Conservation (phyloP, 2,888 invertebrate genomes). For the Pseudococcus jackbeardsleyi region DNA sequence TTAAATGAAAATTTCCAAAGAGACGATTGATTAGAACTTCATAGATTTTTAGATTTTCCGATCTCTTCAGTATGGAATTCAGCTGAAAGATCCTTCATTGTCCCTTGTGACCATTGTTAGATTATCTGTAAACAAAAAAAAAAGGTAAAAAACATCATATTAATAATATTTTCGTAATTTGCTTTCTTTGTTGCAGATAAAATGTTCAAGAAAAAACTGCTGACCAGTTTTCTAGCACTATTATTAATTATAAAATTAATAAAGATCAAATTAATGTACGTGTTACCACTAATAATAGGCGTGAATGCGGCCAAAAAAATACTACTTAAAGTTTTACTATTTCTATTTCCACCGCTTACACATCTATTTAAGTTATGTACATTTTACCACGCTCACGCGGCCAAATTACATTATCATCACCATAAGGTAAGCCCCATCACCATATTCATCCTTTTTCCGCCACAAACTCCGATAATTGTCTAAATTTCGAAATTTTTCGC, state of each 20-base stretch:
- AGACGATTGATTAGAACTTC: no score
- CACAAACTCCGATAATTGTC: background rate
- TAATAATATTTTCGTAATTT: constrained; percentile 54
- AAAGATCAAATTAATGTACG: constrained; percentile 84
- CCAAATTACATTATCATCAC: constrained; percentile 86
- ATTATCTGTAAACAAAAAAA: no score
- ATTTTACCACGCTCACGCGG: constrained; percentile 82
- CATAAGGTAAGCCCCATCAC: constrained; percentile 72
- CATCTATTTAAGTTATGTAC: constrained; percentile 89
- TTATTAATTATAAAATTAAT: constrained; percentile 84
- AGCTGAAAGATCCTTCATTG: no score
- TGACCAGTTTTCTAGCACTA: constrained; percentile 82
- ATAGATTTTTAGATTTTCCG: no score
- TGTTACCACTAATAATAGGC: constrained; percentile 83
- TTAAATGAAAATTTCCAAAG: no score
- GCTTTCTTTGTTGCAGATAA: constrained; percentile 76
- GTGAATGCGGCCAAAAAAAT: constrained; percentile 87
- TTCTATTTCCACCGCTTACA: constrained; percentile 85
- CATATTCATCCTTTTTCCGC: background rate
- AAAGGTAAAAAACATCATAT: background rate
- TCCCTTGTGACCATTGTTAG: no score
- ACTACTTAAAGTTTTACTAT: constrained; percentile 83
- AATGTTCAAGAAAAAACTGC: constrained; percentile 80
- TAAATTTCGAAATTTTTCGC: constrained; percentile 67
- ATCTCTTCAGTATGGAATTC: no score